Evolutionary conservation across 2,113 vertebrate species (phyloP).

Genomic region (Corythoichthys intestinalis): DNA sequence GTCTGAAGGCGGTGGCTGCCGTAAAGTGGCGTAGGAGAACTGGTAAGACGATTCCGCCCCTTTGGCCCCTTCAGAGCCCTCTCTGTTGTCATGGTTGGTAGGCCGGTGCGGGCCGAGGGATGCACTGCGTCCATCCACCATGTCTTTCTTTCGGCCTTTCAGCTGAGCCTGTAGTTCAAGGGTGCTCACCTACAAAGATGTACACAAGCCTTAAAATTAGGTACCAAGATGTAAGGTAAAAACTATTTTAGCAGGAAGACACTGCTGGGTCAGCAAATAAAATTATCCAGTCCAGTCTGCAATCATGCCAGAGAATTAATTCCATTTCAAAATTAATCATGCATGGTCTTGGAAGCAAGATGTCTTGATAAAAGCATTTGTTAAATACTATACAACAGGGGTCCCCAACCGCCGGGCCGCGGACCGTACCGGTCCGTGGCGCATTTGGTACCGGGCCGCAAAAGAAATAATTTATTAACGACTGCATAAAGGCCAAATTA

Average conservation of each 20-base stretch:
- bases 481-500: no score
- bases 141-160: constrained; percentile 66
- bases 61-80: constrained; percentile 39
- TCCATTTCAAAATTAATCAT: constrained; percentile 15
- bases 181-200: constrained; percentile 64
- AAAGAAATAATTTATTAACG: no score
- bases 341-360: constrained; percentile 26
- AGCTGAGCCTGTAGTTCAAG: constrained; percentile 69
- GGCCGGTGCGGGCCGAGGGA: constrained; percentile 64
- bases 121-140: constrained; percentile 49
- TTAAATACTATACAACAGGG: neutral
- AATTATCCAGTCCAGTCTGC: constrained; percentile 35
- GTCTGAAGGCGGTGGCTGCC: constrained; percentile 77
- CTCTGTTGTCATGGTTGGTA: constrained; percentile 45
- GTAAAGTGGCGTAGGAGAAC: constrained; percentile 76
- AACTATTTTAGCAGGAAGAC: constrained; percentile 24
- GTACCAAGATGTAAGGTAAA: neutral
- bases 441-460: no score
- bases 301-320: constrained; percentile 26
- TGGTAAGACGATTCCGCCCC: constrained; percentile 56
- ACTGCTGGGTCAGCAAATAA: constrained; percentile 10
- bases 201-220: constrained; percentile 10
- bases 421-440: no score
- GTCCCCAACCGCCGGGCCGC: no score
- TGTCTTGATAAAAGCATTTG: constrained; percentile 20